Evolutionary conservation across 2,797 vertebrate genomes (phyloP), one percentile per base, ranked within the genome.

Genomic region (Spinus olivaceus): DNA sequence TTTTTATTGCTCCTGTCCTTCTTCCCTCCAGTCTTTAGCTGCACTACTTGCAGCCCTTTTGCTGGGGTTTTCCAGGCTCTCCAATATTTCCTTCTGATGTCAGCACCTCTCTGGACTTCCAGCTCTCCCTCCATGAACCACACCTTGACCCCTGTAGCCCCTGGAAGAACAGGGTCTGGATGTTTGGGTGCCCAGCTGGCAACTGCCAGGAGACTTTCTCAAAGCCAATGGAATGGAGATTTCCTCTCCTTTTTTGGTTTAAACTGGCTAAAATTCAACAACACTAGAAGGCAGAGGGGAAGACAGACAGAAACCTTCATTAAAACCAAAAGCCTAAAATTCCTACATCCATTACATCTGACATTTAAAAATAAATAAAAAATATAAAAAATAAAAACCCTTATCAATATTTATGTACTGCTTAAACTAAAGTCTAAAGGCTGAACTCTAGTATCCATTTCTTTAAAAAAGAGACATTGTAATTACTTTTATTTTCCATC

Each of bases 321-420:
- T 33, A 23, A 50, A 94, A 84, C 17, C 4, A 56, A 61, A 79
- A 5, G 22, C 8, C 13, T 78, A 33, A 78, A 74, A 79, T 33
- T 51, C 41, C 25, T 24, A 8, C 0, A 1, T 2, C 5, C 6
- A 21, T 71, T 57, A 49, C 4, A 3, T 7, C 5, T 20, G 22
- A 14, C n/a, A 27, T 61, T 88, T 4, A 14, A 50, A 72, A 14
- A 50, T 10, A 24, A 50, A 63, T 33, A 5, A 23, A 33, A 0
- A 8, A 30, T 0, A 32, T n/a, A 35, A 47, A 47, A 83, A 83
- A 20, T 19, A 82, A 41, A 6, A 18, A 19, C 8, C 2, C 2
- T 4, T 78, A n/a, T 39, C 44, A 46, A 25, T 92, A 78, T n/a
- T 50, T 14, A 12, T 19, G 3, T 18, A 12, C 20, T 54, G 54